These are phyloP conservation scores for Odontocolon sp. DNA, from an alignment of 2,888 invertebrate species.

Conservation along the genomic window DNA sequence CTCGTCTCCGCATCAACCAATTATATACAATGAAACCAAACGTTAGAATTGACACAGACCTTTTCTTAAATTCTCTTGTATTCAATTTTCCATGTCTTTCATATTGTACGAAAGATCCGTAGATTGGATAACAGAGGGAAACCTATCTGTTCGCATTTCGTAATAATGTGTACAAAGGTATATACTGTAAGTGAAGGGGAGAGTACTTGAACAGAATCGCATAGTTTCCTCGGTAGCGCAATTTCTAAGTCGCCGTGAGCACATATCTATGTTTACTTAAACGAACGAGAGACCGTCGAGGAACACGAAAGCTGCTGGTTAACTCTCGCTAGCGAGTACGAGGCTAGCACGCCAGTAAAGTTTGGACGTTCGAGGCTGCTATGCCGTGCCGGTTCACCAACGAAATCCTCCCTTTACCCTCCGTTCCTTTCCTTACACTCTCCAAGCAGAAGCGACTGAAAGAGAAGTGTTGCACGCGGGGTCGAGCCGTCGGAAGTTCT, in stretches of 20 bases:
- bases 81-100: neutral
- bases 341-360: slow-evolving; percentile 32
- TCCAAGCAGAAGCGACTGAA: slow-evolving; percentile 22
- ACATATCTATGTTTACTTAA: slow-evolving; percentile 53
- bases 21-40: too few species aligned
- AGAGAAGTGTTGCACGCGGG: neutral
- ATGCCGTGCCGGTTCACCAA: slow-evolving; percentile 18
- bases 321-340: neutral
- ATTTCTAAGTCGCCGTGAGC: slow-evolving; percentile 51
- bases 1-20: too few species aligned
- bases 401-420: slow-evolving; percentile 18
- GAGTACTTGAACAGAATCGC: slow-evolving; percentile 27
- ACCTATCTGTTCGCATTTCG: slow-evolving; percentile 6
- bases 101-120: neutral
- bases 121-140: slow-evolving; percentile 3
- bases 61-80: too few species aligned
- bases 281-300: slow-evolving; percentile 32
- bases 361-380: slow-evolving; percentile 41
- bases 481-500: slow-evolving; percentile 39
- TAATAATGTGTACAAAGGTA: slow-evolving; percentile 29
- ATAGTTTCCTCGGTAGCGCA: slow-evolving; percentile 45
- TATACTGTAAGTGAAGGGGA: slow-evolving; percentile 7
- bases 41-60: too few species aligned
- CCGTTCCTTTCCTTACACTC: neutral
- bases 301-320: slow-evolving; percentile 14